Percentiles rank a stretch among this genome's conserved stretches.
phyloP scores from a whole-genome alignment of 2,797 vertebrate genomes.

The Geotria australis region DNA sequence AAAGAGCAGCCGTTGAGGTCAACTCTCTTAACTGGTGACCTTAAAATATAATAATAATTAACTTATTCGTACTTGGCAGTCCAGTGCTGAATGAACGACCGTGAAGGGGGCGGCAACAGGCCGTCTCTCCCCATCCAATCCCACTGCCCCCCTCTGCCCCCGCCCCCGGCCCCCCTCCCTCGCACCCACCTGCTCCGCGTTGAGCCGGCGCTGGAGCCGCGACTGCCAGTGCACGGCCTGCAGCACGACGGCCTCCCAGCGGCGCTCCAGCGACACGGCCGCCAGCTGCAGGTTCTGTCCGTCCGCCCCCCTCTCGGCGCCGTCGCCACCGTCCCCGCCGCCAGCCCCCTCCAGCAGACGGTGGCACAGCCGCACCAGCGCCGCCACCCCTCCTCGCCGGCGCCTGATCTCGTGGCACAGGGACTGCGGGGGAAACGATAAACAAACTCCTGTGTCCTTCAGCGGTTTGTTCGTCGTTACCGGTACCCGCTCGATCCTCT shows the following conservation, averaged over 20 bases:
- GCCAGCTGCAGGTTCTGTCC: constrained; percentile 54
- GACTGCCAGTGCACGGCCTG: constrained; percentile 89
- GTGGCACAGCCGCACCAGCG: constrained; percentile 58
- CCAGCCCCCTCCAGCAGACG: constrained; percentile 48
- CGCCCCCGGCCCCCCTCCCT: no score
- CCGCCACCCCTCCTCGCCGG: constrained; percentile 41
- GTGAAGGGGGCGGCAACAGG: no score
- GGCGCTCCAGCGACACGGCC: constrained; percentile 67
- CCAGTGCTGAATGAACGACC: no score
- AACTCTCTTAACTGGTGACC: no score
- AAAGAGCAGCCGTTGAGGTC: no score
- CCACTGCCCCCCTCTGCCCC: no score
- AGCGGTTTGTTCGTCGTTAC: no score
- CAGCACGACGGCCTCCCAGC: constrained; percentile 96
- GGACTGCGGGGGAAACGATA: constrained; percentile 18
- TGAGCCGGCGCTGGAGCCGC: constrained; percentile 33
- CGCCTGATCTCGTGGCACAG: constrained; percentile 55
- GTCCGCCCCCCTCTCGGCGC: constrained; percentile 9
- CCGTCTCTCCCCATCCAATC: no score
- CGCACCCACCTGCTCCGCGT: constrained; percentile 23
- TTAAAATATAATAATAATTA: no score
- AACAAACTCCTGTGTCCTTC: background rate
- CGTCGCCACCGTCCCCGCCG: background rate
- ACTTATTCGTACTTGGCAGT: no score
- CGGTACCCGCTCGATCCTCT: no score